phyloP scores from a whole-genome alignment of 2,113 vertebrate species.

The Pseudopodoces humilis region DNA sequence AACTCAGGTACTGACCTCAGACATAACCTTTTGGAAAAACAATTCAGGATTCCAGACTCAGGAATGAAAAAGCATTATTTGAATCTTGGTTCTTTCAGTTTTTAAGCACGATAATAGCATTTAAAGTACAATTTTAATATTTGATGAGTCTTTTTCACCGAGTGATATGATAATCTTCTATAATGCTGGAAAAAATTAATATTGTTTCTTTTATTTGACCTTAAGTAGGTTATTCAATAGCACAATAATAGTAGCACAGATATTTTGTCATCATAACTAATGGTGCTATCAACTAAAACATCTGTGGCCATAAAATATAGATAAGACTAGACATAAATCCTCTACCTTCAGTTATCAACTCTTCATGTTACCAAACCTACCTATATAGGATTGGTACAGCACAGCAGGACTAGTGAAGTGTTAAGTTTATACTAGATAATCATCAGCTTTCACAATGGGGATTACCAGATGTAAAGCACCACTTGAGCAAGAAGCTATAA shows the following conservation, averaged over 20 bases:
- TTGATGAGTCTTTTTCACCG: not conserved
- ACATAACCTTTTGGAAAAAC: constrained; percentile 8
- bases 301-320: not conserved
- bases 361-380: not conserved
- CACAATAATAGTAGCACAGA: not conserved
- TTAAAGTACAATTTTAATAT: not conserved
- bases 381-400: not conserved
- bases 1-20: constrained; percentile 34
- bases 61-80: not conserved
- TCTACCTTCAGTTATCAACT: not conserved
- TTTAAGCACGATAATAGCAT: not conserved
- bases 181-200: not conserved
- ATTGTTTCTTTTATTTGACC: not conserved
- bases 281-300: not conserved
- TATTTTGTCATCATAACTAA: not conserved
- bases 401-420: not conserved
- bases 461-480: not conserved
- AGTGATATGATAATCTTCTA: not conserved
- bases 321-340: not conserved
- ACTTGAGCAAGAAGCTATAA: not conserved
- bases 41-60: not conserved
- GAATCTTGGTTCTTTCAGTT: not conserved
- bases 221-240: not conserved
- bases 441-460: not conserved
- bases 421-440: not conserved